These are phyloP conservation scores for Zaprionus ghesquierei DNA, from an alignment of 1,140 invertebrate genomes.

Conservation along the genomic window DNA sequence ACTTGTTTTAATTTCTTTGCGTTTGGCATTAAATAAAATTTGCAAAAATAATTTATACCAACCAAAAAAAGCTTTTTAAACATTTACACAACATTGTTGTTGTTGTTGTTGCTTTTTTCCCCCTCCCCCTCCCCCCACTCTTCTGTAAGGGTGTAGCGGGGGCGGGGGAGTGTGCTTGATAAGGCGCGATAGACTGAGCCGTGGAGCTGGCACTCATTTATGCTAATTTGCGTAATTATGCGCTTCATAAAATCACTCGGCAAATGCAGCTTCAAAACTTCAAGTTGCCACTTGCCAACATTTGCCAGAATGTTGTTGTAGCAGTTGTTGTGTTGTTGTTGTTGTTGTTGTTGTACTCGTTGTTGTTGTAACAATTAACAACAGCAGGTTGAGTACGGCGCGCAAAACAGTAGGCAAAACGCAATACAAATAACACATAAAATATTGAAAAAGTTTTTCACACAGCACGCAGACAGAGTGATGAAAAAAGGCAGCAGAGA, in stretches of 20 bases:
- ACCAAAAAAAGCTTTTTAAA: constrained; percentile 55
- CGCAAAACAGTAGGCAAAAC: constrained; percentile 62
- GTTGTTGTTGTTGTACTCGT: neutral
- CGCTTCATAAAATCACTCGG: constrained; percentile 77
- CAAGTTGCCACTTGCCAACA: constrained; percentile 49
- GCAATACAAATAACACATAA: constrained; percentile 78
- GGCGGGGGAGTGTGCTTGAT: neutral
- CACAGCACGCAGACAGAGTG: constrained; percentile 3
- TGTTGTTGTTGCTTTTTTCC: neutral
- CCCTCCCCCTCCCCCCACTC: no score
- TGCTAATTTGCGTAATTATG: constrained; percentile 82
- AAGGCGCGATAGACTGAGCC: constrained; percentile 38
- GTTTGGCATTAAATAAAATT: constrained; percentile 73
- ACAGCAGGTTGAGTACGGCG: constrained; percentile 37
- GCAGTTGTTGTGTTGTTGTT: constrained; percentile 28
- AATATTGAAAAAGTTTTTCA: constrained; percentile 72
- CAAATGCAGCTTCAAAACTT: constrained; percentile 66
- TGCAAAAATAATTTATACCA: constrained; percentile 75
- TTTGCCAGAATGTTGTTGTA: constrained; percentile 5
- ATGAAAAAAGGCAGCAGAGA: neutral
- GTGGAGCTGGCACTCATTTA: constrained; percentile 62
- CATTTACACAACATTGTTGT: constrained; percentile 38
- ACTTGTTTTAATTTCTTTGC: constrained; percentile 58
- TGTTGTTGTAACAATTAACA: constrained; percentile 75
- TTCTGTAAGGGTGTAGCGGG: no score